A percentile compares a stretch with the other conserved stretches of the same genome.
phyloP scores from a whole-genome alignment of 2,888 invertebrate species.

The Drosophila koepferae region DNA sequence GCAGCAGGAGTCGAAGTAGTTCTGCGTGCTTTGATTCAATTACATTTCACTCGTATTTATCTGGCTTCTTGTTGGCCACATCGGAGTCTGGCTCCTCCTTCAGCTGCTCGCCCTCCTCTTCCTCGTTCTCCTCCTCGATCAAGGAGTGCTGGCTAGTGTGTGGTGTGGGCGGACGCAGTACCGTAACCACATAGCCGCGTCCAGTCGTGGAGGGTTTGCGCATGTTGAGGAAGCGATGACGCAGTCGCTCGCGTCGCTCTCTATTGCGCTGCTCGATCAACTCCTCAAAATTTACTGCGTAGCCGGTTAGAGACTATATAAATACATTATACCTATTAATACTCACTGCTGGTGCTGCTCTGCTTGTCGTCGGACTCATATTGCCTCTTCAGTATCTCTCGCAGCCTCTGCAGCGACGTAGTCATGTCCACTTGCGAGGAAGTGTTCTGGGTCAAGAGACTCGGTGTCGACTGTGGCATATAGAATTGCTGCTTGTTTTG shows the following conservation, averaged over 20 bases:
- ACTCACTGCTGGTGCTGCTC: constrained; percentile 45
- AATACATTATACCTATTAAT: neutral
- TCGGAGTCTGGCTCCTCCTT: neutral
- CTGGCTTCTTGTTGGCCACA: constrained; percentile 23
- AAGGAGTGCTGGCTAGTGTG: constrained; percentile 9
- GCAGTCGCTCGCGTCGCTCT: constrained; percentile 66
- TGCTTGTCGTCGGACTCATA: neutral
- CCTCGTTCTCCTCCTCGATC: constrained; percentile 7
- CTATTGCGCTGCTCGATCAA: constrained; percentile 65
- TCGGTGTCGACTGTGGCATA: constrained; percentile 4
- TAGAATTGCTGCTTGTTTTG: neutral
- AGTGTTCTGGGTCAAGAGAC: constrained; percentile 2
- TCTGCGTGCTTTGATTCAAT: constrained; percentile 13
- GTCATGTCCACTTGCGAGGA: neutral
- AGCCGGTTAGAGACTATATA: neutral
- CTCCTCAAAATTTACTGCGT: constrained; percentile 62
- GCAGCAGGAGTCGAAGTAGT: neutral
- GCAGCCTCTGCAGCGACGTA: constrained; percentile 13
- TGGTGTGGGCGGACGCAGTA: constrained; percentile 56
- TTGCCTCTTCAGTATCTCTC: neutral
- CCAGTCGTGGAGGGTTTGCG: constrained; percentile 27
- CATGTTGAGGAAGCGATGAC: constrained; percentile 61
- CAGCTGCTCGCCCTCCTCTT: constrained; percentile 22
- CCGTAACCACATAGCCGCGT: constrained; percentile 49
- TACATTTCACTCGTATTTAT: constrained; percentile 36